Evolutionary conservation across 2,888 invertebrate genomes (phyloP), one percentile per base, ranked within the genome.

Genomic region (Panopea generosa): DNA sequence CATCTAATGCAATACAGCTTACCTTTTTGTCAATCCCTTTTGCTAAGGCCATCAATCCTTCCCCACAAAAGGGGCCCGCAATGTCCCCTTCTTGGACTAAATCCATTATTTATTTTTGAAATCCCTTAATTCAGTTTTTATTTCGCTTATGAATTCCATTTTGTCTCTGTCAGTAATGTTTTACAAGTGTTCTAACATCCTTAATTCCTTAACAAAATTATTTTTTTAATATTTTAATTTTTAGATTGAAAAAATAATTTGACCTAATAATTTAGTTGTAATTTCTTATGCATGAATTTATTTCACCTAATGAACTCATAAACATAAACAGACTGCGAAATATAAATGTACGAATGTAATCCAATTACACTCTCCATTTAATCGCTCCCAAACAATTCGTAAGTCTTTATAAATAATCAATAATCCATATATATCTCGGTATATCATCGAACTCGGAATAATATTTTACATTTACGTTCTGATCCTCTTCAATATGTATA

Each of bases 321-420:
- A 4, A 33, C 33, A 33, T 11, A 33, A 33, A 11, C 11, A 11
- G 4, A 33, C 33, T 7, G 4, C 33, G 6, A 33, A 11, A 33
- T 33, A 33, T 33, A 33, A 33, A 7, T 7, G 33, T 29, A 26
- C 43, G 24, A 11, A 43, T 7, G 29, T 69, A 69, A 69, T 69
- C 68, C 68, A 40, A 60, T 69, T 60, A 43, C 53, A 60, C 29
- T 69, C 68, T 55, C 47, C 16, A 61, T 69, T 69, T 69, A 40
- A 69, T 55, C n/a, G 40, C 11, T 53, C 52, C 68, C 27, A 69
- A 53, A 69, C 55, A 60, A 53, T 38, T 18, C 4, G 50, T 29
- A 49, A 53, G 29, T 43, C 60, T 52, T 27, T 9, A 52, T 45
- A 22, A 33, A n/a, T 20, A 69, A 69, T 69, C 68, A 69, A 69